Evolutionary conservation across 2,888 invertebrate genomes (phyloP).

Genomic region (Prionchulus punctatus): DNA sequence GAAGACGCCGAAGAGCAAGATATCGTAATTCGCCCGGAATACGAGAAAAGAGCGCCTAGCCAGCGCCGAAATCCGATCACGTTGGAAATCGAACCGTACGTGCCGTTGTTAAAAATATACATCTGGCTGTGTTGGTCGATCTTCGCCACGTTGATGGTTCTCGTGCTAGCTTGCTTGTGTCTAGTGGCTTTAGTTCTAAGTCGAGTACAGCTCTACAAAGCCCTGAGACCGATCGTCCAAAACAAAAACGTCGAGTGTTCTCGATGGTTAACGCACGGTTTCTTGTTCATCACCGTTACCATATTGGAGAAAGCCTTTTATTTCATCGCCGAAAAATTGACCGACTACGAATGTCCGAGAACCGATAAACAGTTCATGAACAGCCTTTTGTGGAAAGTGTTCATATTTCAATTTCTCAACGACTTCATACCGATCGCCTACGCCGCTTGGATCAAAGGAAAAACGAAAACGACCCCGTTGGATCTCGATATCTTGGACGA

Average conservation of each 20-base stretch:
- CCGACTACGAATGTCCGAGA: neutral
- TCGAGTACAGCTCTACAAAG: neutral
- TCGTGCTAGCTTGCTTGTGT: neutral
- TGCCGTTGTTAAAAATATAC: neutral
- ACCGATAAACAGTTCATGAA: neutral
- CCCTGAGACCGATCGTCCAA: neutral
- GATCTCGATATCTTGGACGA: neutral
- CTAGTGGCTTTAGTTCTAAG: neutral
- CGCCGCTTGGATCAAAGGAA: conserved; percentile 2
- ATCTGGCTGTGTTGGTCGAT: neutral
- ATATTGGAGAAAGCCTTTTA: neutral
- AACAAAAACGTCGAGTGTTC: neutral
- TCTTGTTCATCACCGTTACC: neutral
- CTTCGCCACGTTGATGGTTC: neutral
- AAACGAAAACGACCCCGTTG: neutral
- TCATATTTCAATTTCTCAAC: neutral
- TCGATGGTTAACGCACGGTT: conserved; percentile 1
- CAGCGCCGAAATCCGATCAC: neutral
- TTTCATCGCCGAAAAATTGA: neutral
- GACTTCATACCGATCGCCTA: conserved; percentile 6
- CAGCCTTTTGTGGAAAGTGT: conserved; percentile 2
- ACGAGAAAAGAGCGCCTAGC: neutral
- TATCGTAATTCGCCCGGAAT: conserved; percentile 30
- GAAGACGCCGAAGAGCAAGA: conserved; percentile 44
- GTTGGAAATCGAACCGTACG: neutral